A percentile compares a stretch with the other conserved stretches of the same genome.
Conservation (phyloP, 2,888 invertebrate genomes). For the Nasonia oneida region DNA sequence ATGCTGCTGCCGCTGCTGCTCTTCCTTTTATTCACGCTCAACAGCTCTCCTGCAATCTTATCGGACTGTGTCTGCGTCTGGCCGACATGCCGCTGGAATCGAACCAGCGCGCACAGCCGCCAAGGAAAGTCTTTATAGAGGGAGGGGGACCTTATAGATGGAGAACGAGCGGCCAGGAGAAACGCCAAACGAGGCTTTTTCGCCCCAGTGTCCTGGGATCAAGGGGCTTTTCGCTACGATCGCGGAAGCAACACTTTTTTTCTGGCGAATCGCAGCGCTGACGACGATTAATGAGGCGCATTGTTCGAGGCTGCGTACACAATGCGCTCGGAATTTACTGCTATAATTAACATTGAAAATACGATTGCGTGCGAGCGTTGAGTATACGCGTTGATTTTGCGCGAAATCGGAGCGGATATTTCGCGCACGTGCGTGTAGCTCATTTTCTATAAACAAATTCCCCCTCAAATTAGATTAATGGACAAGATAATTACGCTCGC, state of each 20-base stretch:
- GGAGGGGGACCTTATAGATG: neutral
- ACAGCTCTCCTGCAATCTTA: conserved; percentile 27
- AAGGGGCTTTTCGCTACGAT: neutral
- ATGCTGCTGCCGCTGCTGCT: neutral
- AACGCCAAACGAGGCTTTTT: neutral
- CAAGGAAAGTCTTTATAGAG: neutral
- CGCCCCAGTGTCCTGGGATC: neutral
- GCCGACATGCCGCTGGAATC: conserved; percentile 35
- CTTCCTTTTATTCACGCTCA: neutral
- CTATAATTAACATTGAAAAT: neutral
- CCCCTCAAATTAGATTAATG: neutral
- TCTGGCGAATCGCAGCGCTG: too few relatives aligned
- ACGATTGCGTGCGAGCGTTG: neutral
- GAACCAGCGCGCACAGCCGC: neutral
- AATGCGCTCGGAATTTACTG: neutral
- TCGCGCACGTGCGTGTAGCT: neutral
- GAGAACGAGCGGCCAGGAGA: neutral
- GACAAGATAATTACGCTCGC: neutral
- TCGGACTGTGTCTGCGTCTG: conserved; percentile 14
- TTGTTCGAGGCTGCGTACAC: neutral
- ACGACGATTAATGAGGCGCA: neutral
- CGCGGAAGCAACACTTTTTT: neutral
- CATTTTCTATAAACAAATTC: neutral
- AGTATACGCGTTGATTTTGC: neutral
- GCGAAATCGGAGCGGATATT: neutral